Conservation (phyloP, 2,888 invertebrate species). For the Oxyteleia sp. region DNA sequence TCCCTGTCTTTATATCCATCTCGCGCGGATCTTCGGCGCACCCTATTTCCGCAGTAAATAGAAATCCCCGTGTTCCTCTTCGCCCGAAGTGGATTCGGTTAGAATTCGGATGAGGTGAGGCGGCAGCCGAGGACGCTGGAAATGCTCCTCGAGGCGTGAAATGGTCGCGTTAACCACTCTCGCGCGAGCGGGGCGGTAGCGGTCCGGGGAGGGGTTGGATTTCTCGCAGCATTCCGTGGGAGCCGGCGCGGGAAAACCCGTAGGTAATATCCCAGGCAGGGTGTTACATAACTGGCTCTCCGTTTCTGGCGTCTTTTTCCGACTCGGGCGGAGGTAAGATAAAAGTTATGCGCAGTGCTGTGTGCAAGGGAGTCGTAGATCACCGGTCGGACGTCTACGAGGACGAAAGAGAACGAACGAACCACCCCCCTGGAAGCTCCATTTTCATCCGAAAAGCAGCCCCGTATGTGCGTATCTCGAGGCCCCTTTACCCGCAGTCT, state of each 20-base stretch:
- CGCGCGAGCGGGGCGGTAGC: constrained; percentile 75
- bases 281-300: constrained; percentile 67
- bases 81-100: constrained; percentile 81
- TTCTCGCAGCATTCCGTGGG: constrained; percentile 60
- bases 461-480: constrained; percentile 79
- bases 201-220: constrained; percentile 38
- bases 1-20: constrained; percentile 68
- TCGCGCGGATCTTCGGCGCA: constrained; percentile 74
- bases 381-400: constrained; percentile 87
- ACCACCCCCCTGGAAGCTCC: constrained; percentile 73
- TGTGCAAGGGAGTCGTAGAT: constrained; percentile 87
- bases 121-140: constrained; percentile 77
- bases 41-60: constrained; percentile 79
- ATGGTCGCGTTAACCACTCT: constrained; percentile 87
- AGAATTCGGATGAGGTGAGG: constrained; percentile 84
- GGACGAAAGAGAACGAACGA: constrained; percentile 81
- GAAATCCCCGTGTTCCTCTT: constrained; percentile 78
- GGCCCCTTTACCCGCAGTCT: constrained; percentile 37
- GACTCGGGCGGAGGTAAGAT: constrained; percentile 79
- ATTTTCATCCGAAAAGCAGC: constrained; percentile 73
- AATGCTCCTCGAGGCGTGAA: constrained; percentile 87
- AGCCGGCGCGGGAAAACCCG: constrained; percentile 63
- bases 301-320: constrained; percentile 67
- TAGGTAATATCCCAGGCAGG: constrained; percentile 73
- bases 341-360: constrained; percentile 87